Conservation (phyloP, 1,140 invertebrate genomes). For the Bombus breviceps region DNA sequence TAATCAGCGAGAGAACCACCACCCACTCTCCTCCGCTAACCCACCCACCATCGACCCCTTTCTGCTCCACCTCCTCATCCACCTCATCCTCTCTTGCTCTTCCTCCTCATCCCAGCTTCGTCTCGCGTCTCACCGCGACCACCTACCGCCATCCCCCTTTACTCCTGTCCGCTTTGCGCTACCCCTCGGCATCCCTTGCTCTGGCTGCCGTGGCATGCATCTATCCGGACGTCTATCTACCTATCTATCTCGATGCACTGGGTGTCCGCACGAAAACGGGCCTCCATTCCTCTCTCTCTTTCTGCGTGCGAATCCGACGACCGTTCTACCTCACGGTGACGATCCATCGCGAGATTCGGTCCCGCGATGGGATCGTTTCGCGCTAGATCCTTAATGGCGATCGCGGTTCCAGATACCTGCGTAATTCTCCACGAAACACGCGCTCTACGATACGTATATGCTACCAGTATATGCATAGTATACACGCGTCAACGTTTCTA, state of each 20-base stretch:
- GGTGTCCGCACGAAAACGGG: slow-evolving; percentile 70
- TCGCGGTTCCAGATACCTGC: slow-evolving; percentile 28
- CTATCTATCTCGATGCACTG: slow-evolving; percentile 75
- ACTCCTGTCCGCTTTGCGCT: slow-evolving; percentile 40
- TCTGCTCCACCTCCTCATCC: slow-evolving; percentile 46
- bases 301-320: not conserved
- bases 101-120: slow-evolving; percentile 50
- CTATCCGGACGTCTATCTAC: slow-evolving; percentile 74
- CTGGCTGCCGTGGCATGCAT: slow-evolving; percentile 70
- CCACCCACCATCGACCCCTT: slow-evolving; percentile 55
- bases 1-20: slow-evolving; percentile 82
- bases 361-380: slow-evolving; percentile 20
- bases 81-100: slow-evolving; percentile 50
- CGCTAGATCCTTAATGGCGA: slow-evolving; percentile 42
- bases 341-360: not conserved
- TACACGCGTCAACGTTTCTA: too few species aligned
- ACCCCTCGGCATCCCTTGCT: slow-evolving; percentile 61
- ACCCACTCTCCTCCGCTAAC: slow-evolving; percentile 51
- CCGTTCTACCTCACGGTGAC: not conserved
- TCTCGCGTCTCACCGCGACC: slow-evolving; percentile 62
- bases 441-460: not conserved
- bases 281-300: slow-evolving; percentile 42
- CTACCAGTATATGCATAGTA: not conserved
- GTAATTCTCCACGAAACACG: slow-evolving; percentile 36
- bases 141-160: slow-evolving; percentile 21